Evolutionary conservation across 2,888 invertebrate species (phyloP), one percentile per base, ranked within the genome.

Genomic region (Andrena trimmerana): DNA sequence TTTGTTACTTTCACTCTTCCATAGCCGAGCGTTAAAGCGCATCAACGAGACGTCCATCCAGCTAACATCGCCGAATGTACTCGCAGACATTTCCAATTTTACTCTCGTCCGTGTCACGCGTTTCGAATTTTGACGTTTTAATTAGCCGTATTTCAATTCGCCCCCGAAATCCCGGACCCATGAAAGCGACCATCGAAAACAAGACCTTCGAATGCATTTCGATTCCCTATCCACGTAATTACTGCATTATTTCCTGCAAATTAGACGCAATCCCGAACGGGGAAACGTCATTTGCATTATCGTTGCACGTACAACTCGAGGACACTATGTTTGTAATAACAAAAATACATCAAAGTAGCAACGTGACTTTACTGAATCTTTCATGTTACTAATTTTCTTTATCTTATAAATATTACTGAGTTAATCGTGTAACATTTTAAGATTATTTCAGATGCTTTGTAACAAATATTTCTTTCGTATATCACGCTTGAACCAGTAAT

Each of bases 121-220:
- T 54, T 54, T 27, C 54, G 33, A 68, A 62, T 69, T 78, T 69
- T 63, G 75, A 75, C 69, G 57, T 69, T 76, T 76, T 76, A 75
- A 76, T 76, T 65, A 79, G 27, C 29, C 27, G 57, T 8, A 48
- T 67, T 78, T 69, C 75, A 62, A 50, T 75, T 75, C 54, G 54
- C n/a, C 42, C 4, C 31, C 7, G n/a, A 48, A 27, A 27, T 69
- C 13, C 8, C 10, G 7, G 13, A 16, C 3, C 48, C 31, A 13
- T 10, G 50, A 16, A n/a, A 33, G n/a, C 13, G n/a, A 68, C 20
- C 42, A 13, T 29, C 60, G 42, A 63, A 42, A 60, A 27, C 59
- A 20, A 20, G 48, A 36, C 29, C 42, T 42, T 60, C 29, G 24
- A 36, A 69, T 69, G 36, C 27, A 6, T 68, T 29, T 24, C 70